phyloP scores from a whole-genome alignment of 1,140 invertebrate species.

The Periplaneta americana region DNA sequence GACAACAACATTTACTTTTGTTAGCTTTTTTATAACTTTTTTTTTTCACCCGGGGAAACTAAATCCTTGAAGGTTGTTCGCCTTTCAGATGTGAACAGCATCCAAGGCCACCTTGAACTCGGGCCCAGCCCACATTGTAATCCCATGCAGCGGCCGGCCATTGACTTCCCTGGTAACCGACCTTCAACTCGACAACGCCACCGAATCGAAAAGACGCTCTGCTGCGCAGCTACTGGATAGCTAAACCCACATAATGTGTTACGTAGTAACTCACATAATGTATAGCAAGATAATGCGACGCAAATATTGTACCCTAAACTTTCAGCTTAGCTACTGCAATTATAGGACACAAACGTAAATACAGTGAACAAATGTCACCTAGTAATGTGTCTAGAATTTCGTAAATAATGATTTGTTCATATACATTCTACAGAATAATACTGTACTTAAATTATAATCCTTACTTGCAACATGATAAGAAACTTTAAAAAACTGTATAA shows the following conservation, averaged over 20 bases:
- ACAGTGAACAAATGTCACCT: neutral
- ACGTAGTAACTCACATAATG: no score
- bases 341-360: neutral
- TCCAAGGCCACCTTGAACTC: neutral
- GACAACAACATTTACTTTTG: neutral
- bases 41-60: neutral
- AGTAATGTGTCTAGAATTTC: no score
- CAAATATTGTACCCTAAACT: neutral
- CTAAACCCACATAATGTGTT: neutral
- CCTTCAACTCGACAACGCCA: slow-evolving; percentile 16
- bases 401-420: no score
- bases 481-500: no score
- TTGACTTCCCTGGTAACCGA: slow-evolving; percentile 14
- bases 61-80: slow-evolving; percentile 5
- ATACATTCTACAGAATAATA: no score
- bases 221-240: neutral
- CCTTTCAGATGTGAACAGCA: slow-evolving; percentile 2
- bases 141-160: slow-evolving; percentile 4
- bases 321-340: neutral
- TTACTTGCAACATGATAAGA: no score
- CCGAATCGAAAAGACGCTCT: neutral
- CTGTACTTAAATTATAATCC: no score
- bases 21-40: neutral
- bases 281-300: neutral
- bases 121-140: neutral